phyloP scores from a whole-genome alignment of 2,113 vertebrate species.

The Python bivittatus region DNA sequence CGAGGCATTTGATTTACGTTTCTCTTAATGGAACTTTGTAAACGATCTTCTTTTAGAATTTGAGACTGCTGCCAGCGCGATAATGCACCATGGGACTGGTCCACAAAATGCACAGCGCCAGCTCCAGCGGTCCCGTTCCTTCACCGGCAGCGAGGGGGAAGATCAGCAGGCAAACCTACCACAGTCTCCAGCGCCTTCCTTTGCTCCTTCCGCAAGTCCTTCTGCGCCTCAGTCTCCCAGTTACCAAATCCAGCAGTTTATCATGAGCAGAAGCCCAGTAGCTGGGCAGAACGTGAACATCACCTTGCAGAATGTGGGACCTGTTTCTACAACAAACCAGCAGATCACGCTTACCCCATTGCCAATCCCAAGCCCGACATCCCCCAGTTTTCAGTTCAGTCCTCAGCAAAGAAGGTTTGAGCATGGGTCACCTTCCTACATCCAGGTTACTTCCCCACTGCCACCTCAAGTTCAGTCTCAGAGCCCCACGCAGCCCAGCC shows the following conservation, averaged over 20 bases:
- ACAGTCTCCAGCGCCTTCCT: constrained; percentile 88
- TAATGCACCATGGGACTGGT: constrained; percentile 98
- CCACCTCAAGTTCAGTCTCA: constrained; percentile 87
- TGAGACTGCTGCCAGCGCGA: constrained; percentile 67
- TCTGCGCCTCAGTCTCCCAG: constrained; percentile 90
- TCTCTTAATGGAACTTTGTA: constrained; percentile 50
- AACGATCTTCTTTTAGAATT: constrained; percentile 50
- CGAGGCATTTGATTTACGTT: not conserved
- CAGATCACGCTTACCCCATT: constrained; percentile 88
- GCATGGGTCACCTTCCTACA: constrained; percentile 84
- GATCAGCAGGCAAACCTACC: constrained; percentile 83
- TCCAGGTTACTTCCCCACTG: constrained; percentile 88
- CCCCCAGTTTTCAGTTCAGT: constrained; percentile 88
- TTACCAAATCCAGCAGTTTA: constrained; percentile 85
- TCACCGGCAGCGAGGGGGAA: constrained; percentile 87
- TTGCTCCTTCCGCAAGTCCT: constrained; percentile 85
- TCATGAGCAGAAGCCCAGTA: constrained; percentile 88
- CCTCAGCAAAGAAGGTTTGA: constrained; percentile 86
- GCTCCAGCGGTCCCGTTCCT: constrained; percentile 89
- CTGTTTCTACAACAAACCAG: constrained; percentile 82
- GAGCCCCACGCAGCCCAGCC: constrained; percentile 87
- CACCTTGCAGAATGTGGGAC: constrained; percentile 88
- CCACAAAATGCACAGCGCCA: constrained; percentile 91
- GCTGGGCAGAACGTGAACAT: constrained; percentile 91
- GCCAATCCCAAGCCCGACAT: constrained; percentile 82